Percentiles rank a stretch among this genome's conserved stretches.
phyloP scores from a whole-genome alignment of 2,797 vertebrate species.

The Neopelma chrysocephalum region DNA sequence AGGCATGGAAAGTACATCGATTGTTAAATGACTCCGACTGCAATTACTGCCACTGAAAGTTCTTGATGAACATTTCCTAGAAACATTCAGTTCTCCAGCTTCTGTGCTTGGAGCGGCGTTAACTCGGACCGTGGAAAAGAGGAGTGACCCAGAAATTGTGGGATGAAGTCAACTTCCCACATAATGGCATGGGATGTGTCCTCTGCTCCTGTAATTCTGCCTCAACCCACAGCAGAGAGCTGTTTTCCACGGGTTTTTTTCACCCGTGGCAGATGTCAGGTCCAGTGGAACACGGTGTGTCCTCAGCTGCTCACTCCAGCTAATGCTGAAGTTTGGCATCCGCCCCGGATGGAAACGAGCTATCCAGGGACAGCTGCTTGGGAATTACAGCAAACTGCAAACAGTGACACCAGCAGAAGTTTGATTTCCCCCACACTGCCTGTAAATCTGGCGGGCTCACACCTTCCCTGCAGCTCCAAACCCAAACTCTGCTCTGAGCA shows the following conservation, averaged over 20 bases:
- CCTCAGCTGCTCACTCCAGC: conserved; percentile 29
- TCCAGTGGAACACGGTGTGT: accelerated
- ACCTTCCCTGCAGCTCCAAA: neutral
- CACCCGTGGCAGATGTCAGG: neutral
- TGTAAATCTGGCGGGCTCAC: neutral
- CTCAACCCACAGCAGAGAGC: neutral
- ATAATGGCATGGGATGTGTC: neutral
- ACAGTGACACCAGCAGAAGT: conserved; percentile 14
- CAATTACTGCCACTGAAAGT: neutral
- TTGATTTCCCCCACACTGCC: neutral
- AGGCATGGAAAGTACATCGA: neutral
- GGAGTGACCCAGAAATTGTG: neutral
- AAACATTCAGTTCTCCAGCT: neutral
- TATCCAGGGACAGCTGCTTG: conserved; percentile 49
- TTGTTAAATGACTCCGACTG: neutral
- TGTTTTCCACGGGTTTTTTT: accelerated
- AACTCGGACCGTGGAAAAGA: neutral
- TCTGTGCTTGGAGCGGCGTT: accelerated
- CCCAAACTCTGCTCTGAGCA: accelerated
- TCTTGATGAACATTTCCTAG: conserved; percentile 4
- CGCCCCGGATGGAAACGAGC: neutral
- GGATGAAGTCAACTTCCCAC: neutral
- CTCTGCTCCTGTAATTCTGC: neutral
- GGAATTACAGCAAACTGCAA: neutral
- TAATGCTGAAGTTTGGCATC: neutral